These are phyloP conservation scores for Zophobas morio DNA, from an alignment of 1,140 invertebrate genomes.

Conservation along the genomic window DNA sequence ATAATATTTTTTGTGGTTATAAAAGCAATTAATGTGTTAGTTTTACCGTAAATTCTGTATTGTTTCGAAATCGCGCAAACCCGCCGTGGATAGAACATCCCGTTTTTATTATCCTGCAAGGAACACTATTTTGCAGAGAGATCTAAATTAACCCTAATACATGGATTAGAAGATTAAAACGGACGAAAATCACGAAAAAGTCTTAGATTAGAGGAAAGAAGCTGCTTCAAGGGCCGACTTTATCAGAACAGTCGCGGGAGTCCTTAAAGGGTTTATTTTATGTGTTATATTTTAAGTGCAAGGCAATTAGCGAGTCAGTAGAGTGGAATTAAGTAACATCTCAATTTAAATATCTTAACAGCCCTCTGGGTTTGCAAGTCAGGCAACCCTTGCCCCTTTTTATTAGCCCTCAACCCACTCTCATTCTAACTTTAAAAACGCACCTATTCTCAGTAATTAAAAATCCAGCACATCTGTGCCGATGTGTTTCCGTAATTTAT, in stretches of 20 bases:
- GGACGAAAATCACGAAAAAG: neutral
- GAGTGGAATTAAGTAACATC: conserved; percentile 65
- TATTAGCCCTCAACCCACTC: conserved; percentile 50
- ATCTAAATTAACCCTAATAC: too few species aligned
- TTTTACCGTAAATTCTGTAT: neutral
- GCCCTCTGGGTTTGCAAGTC: conserved; percentile 49
- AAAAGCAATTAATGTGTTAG: neutral
- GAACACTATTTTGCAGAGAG: too few species aligned
- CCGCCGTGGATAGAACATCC: neutral
- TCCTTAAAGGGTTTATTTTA: conserved; percentile 61
- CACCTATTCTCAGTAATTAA: conserved; percentile 61
- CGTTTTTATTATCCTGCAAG: too few species aligned
- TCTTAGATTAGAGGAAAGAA: neutral
- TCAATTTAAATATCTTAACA: conserved; percentile 66
- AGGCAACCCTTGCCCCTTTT: conserved; percentile 52
- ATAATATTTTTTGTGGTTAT: too few species aligned
- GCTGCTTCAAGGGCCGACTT: conserved; percentile 1
- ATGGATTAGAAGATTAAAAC: too few species aligned
- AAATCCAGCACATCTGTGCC: conserved; percentile 63
- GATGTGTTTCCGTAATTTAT: conserved; percentile 59
- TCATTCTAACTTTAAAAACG: conserved; percentile 45
- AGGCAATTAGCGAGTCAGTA: conserved; percentile 66
- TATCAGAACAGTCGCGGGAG: conserved; percentile 1
- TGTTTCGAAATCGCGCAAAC: neutral
- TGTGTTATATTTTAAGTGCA: conserved; percentile 63